Base-by-base conservation (phyloP, 2,113 vertebrate species). In the Odobenus rosmarus region DNA sequence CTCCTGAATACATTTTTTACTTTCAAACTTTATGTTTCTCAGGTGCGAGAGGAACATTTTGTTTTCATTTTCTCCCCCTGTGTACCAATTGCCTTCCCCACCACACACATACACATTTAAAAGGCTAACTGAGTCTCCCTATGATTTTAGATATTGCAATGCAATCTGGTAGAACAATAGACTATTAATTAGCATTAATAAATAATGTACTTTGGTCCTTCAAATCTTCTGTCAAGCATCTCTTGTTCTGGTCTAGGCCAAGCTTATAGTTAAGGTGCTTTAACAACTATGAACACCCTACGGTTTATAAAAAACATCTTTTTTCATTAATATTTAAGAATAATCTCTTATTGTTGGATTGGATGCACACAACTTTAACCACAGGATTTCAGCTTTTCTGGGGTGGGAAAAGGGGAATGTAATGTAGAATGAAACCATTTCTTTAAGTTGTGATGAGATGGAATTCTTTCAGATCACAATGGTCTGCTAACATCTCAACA, bases 261-360 rank as follows among this genome's bases (percentile, higher is more conserved):
- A 55, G 7, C 69, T 86, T 61, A 69, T 23, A 84, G n/a, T 83
- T 77, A 19, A 0, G 18, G 14, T 36, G 16, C 69, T 95, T 76
- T 46, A 19, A 62, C 7, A 51, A 11, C 19, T 67, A 39, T 33
- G 31, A 93, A 33, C 14, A 42, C 1, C 39, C 64, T 42, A 46
- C 3, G 9, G 18, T 81, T 67, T 69, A 59, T 24, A 93, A 49
- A 69, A 19, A 15, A 23, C 5, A 46, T 36, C 51, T 61, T 71
- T 46, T 15, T 79, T 95, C 36, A n/a, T 67, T 90, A 53, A 77
- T 33, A 36, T 88, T 55, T 93, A 77, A 79, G 93, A 93, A 76
- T 42, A 28, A 59, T 57, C 64, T 82, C 24, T 15, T 77, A 23
- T 69, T 49, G 31, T n/a, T 93, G 46, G 36, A 59, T 57, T 28